Percentiles rank a stretch among this genome's conserved stretches.
phyloP scores from a whole-genome alignment of 2,888 invertebrate genomes.

The Sinotaia quadrata region DNA sequence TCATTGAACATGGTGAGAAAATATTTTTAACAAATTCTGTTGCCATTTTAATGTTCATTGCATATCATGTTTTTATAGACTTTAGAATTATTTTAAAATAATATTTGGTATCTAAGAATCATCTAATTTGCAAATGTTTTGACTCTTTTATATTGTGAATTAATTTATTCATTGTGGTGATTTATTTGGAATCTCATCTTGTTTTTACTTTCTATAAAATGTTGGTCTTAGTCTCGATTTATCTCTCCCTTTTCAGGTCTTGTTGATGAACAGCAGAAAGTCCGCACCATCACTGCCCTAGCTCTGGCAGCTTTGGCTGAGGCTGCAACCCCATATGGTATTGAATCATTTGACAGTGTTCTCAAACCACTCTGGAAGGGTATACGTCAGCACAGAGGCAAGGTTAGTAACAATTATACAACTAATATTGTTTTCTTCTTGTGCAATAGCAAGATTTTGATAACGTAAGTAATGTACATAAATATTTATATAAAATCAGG shows the following conservation, averaged over 20 bases:
- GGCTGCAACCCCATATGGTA: slow-evolving; percentile 99
- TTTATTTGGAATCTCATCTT: too few species aligned
- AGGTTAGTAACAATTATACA: slow-evolving; percentile 66
- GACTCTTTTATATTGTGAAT: too few species aligned
- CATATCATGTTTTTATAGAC: too few species aligned
- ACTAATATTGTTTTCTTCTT: neutral
- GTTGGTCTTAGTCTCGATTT: too few species aligned
- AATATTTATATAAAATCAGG: too few species aligned
- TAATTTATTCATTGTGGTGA: too few species aligned
- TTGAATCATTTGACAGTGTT: slow-evolving; percentile 99
- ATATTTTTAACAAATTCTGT: too few species aligned
- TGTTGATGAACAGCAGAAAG: slow-evolving; percentile 99
- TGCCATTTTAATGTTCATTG: too few species aligned
- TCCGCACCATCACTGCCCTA: slow-evolving; percentile 97
- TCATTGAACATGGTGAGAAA: slow-evolving; percentile 93
- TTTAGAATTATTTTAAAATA: neutral
- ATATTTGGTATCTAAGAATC: neutral
- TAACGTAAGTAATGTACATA: too few species aligned
- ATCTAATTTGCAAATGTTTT: too few species aligned
- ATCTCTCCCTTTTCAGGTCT: slow-evolving; percentile 81
- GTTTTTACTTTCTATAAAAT: too few species aligned
- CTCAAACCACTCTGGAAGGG: slow-evolving; percentile 99
- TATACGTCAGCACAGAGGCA: slow-evolving; percentile 86
- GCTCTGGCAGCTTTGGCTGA: slow-evolving; percentile 98
- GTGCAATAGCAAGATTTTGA: neutral